Percentiles rank a stretch among this genome's conserved stretches.
phyloP scores from a whole-genome alignment of 2,888 invertebrate genomes.

The Drosophila paracracens region DNA sequence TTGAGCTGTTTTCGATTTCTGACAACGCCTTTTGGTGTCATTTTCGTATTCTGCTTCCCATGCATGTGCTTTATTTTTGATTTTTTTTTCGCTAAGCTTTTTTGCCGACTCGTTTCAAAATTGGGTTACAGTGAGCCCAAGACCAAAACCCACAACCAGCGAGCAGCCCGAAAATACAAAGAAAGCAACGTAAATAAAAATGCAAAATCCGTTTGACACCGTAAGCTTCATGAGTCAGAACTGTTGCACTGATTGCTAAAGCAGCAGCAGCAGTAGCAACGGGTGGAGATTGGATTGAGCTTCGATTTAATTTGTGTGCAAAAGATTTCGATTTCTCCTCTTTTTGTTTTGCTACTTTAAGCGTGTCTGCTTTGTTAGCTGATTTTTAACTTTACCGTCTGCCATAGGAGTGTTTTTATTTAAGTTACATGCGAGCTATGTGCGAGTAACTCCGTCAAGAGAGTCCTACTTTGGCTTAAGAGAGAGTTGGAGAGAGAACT shows the following conservation, averaged over 20 bases:
- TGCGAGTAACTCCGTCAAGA: conserved; percentile 36
- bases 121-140: conserved; percentile 74
- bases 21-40: conserved; percentile 68
- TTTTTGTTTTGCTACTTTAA: conserved; percentile 59
- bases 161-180: conserved; percentile 37
- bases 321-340: conserved; percentile 69
- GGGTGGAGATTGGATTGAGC: conserved; percentile 21
- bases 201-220: conserved; percentile 79
- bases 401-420: conserved; percentile 21
- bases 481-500: conserved; percentile 46
- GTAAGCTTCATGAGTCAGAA: conserved; percentile 74
- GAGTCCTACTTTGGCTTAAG: conserved; percentile 32
- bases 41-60: conserved; percentile 69
- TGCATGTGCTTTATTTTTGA: conserved; percentile 36
- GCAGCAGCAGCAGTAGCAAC: conserved; percentile 15
- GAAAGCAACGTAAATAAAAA: conserved; percentile 51
- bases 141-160: conserved; percentile 56
- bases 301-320: conserved; percentile 53
- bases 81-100: conserved; percentile 31
- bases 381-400: conserved; percentile 55
- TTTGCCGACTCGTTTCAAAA: conserved; percentile 70
- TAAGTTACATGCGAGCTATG: conserved; percentile 41
- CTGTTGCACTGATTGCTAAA: conserved; percentile 71
- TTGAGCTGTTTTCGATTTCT: conserved; percentile 76
- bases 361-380: conserved; percentile 58